Evolutionary conservation across 2,888 invertebrate genomes (phyloP), one percentile per base, ranked within the genome.

Genomic region (Leptinotarsa tumamoca): DNA sequence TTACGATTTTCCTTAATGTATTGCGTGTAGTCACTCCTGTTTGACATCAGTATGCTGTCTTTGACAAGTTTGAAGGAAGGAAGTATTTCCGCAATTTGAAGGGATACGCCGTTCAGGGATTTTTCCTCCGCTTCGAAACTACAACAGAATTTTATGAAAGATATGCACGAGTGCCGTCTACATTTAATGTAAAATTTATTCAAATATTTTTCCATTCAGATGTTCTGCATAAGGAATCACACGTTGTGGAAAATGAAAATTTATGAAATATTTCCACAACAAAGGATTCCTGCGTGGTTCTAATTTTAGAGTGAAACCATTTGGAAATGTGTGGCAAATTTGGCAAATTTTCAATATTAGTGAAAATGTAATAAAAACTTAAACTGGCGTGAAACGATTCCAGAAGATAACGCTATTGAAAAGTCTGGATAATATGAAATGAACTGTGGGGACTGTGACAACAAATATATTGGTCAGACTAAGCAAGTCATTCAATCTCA

Each of bases 111-210:
- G 52, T 69, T 68, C 33, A 50, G 43, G 73, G 72, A 72, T 68
- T 72, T 72, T 68, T 68, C 68, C 58, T 51, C 50, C 61, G 56
- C 56, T 70, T 58, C 33, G 15, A 27, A 70, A 58, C 70, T 27
- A 49, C 70, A n/a, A 33, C 63, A 43, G 43, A 63, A 63, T 63
- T 63, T 63, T 63, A 63, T 63, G 18, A 63, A 63, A 63, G 63
- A 43, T 18, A 63, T 63, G 63, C 63, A 63, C 63, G 63, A 63
- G 63, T 63, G 27, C 58, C 15, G 21, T 61, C 58, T 58, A 70
- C 70, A 21, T 70, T 58, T 58, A 70, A 70, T 70, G 70, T 50
- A 68, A 73, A 58, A 68, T 73, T 73, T 73, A 73, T 73, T 73
- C 72, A 73, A 68, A 73, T 73, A 68, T 73, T 73, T 67, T 50